Conservation (phyloP, 2,113 vertebrate species). For the Dendropsophus ebraccatus region DNA sequence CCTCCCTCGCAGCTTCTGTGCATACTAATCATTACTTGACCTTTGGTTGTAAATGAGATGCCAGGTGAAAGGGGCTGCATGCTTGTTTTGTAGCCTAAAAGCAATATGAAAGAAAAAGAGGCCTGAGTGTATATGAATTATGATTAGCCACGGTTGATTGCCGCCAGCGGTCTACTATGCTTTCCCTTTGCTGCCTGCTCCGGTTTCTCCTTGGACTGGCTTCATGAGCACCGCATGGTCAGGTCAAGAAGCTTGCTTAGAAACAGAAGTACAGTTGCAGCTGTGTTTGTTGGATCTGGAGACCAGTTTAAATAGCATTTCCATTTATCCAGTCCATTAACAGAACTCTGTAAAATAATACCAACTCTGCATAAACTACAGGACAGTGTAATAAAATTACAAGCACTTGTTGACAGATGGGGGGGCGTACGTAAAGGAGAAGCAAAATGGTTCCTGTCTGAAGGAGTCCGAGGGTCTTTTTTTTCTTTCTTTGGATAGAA, state of each 20-base stretch:
- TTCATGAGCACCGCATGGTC: constrained; percentile 72
- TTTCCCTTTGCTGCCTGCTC: constrained; percentile 80
- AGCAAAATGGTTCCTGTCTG: constrained; percentile 67
- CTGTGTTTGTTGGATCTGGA: constrained; percentile 80
- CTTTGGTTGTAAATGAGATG: constrained; percentile 73
- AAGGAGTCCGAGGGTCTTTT: constrained; percentile 68
- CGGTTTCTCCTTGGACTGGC: constrained; percentile 75
- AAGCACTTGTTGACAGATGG: constrained; percentile 78
- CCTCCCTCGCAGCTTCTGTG: constrained; percentile 65
- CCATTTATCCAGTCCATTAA: constrained; percentile 86
- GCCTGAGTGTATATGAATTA: constrained; percentile 75
- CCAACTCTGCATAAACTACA: constrained; percentile 78
- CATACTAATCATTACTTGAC: constrained; percentile 72
- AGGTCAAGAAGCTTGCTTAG: constrained; percentile 83
- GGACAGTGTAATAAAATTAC: constrained; percentile 81
- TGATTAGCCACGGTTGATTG: constrained; percentile 76
- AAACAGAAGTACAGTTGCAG: constrained; percentile 82
- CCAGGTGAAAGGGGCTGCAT: constrained; percentile 73
- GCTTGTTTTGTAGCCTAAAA: constrained; percentile 68
- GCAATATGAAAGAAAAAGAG: constrained; percentile 71
- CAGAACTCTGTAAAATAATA: constrained; percentile 86
- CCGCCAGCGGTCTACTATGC: constrained; percentile 69
- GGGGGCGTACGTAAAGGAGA: constrained; percentile 74
- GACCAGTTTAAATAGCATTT: constrained; percentile 84
- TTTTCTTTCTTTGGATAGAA: constrained; percentile 24